A percentile compares a stretch with the other conserved stretches of the same genome.
These are phyloP conservation scores for Muscicapa adusta DNA, from an alignment of 2,113 vertebrate species.

Conservation along the genomic window DNA sequence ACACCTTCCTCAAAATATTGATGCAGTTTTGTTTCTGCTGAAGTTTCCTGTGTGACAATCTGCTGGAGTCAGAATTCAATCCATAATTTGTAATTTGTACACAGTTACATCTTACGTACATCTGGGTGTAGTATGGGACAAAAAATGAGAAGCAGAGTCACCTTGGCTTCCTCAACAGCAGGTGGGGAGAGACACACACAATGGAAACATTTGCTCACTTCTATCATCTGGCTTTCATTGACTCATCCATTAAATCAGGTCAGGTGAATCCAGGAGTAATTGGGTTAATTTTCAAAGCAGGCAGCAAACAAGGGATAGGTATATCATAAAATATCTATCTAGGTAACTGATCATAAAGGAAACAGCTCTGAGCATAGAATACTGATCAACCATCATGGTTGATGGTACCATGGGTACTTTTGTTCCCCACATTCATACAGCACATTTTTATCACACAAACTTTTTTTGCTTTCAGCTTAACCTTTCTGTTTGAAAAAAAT, in stretches of 20 bases:
- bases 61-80: neutral
- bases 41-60: neutral
- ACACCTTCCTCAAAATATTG: neutral
- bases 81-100: neutral
- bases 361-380: neutral
- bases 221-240: neutral
- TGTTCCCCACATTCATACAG: neutral
- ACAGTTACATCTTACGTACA: neutral
- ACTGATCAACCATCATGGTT: accelerated
- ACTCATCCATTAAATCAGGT: neutral
- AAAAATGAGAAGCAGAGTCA: neutral
- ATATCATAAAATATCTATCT: neutral
- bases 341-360: neutral
- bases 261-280: neutral
- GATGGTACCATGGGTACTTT: neutral
- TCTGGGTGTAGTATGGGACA: neutral
- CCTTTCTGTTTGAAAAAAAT: neutral
- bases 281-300: neutral
- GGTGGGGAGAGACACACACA: neutral
- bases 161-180: neutral
- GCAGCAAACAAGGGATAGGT: neutral
- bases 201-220: neutral
- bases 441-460: neutral
- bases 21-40: neutral
- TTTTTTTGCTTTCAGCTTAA: neutral